phyloP scores from a whole-genome alignment of 1,140 invertebrate genomes.

The Elymnias hypermnestra region DNA sequence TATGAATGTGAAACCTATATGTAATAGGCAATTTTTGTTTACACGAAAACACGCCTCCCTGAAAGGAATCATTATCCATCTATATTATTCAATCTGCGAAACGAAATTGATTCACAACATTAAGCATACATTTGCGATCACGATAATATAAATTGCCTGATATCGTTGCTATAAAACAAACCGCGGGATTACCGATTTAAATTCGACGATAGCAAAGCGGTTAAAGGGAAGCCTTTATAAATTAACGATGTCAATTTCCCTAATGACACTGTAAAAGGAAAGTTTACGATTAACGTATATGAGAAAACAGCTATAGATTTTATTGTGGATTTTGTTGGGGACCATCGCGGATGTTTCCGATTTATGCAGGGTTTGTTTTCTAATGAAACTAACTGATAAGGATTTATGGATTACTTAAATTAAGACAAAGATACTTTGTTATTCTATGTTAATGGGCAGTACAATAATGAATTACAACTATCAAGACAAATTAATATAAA shows the following conservation, averaged over 20 bases:
- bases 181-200: slow-evolving; percentile 68
- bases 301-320: slow-evolving; percentile 28
- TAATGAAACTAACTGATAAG: too few species aligned
- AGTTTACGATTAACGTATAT: slow-evolving; percentile 63
- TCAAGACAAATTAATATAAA: too few species aligned
- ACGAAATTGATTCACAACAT: slow-evolving; percentile 39
- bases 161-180: slow-evolving; percentile 67
- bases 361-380: too few species aligned
- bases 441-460: too few species aligned
- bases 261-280: slow-evolving; percentile 74
- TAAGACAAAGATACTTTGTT: too few species aligned
- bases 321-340: not conserved
- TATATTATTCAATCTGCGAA: slow-evolving; percentile 25
- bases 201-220: slow-evolving; percentile 63
- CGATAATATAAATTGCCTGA: slow-evolving; percentile 52
- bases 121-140: slow-evolving; percentile 53
- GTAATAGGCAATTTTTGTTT: slow-evolving; percentile 15
- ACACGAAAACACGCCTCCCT: slow-evolving; percentile 6
- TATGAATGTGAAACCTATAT: slow-evolving; percentile 14
- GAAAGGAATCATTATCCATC: slow-evolving; percentile 11
- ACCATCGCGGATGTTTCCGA: too few species aligned
- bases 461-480: too few species aligned
- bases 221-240: slow-evolving; percentile 65
- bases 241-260: slow-evolving; percentile 71
- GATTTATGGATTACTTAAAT: too few species aligned